phyloP scores from a whole-genome alignment of 2,888 invertebrate species.

The Plutella xylostella region DNA sequence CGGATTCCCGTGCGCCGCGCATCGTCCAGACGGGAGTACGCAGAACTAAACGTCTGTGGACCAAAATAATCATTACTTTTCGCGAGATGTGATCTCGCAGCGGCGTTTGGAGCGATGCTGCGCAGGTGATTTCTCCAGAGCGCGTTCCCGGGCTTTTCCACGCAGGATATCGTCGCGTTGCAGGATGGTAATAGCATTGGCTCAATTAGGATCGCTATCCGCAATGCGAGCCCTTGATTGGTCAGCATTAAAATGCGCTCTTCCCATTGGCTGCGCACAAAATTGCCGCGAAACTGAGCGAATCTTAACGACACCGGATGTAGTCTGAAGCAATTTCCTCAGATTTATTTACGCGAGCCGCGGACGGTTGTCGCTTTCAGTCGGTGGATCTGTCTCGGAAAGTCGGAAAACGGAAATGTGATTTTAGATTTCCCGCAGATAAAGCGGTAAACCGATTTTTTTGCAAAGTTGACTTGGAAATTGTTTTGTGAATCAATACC shows the following conservation, averaged over 20 bases:
- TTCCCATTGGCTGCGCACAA: conserved; percentile 32
- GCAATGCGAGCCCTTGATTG: conserved; percentile 35
- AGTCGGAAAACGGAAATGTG: neutral
- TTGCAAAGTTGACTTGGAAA: no score
- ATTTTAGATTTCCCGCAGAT: no score
- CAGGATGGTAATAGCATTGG: conserved; percentile 54
- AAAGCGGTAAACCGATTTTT: neutral
- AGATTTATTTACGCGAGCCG: conserved; percentile 57
- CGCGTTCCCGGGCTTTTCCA: conserved; percentile 59
- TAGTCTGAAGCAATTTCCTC: conserved; percentile 56
- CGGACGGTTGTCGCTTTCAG: conserved; percentile 29
- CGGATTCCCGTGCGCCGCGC: conserved; percentile 35
- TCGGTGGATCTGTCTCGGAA: neutral
- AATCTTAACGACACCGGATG: conserved; percentile 47
- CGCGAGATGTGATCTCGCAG: conserved; percentile 65
- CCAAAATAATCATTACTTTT: conserved; percentile 72
- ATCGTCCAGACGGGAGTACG: conserved; percentile 58
- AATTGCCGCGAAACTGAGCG: conserved; percentile 47
- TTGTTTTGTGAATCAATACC: neutral
- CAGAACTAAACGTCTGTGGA: conserved; percentile 56
- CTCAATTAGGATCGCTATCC: conserved; percentile 36
- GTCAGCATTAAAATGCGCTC: conserved; percentile 22
- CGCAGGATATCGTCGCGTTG: conserved; percentile 53
- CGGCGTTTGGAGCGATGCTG: conserved; percentile 51
- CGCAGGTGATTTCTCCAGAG: conserved; percentile 49